A percentile compares a stretch with the other conserved stretches of the same genome.
Conservation (phyloP, 1,140 invertebrate genomes). For the Dufourea novaeangliae region DNA sequence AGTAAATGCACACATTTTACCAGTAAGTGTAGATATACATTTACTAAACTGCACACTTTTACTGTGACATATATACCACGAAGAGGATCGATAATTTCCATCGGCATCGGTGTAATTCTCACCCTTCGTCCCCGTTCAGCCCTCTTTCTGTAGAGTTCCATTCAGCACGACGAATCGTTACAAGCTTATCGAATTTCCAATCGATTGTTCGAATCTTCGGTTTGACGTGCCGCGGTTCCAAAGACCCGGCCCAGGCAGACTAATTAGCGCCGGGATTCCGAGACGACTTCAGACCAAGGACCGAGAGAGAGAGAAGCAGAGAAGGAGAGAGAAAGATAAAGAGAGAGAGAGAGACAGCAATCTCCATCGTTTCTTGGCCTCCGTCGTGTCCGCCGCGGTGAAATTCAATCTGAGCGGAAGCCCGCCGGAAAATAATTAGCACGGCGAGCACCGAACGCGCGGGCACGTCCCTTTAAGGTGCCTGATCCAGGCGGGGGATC, state of each 20-base stretch:
- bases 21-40: no score
- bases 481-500: constrained; percentile 76
- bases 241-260: constrained; percentile 10
- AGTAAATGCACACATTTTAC: no score
- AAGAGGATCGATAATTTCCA: no score
- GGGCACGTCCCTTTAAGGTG: constrained; percentile 74
- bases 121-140: no score
- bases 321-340: constrained; percentile 27
- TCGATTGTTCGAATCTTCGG: background rate
- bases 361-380: constrained; percentile 62
- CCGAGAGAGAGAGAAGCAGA: background rate
- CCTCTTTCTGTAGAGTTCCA: no score
- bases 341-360: constrained; percentile 53
- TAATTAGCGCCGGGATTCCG: constrained; percentile 47
- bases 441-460: constrained; percentile 63
- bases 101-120: no score
- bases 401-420: constrained; percentile 77
- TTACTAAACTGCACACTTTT: no score
- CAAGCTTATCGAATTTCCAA: constrained; percentile 23
- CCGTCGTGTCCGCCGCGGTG: constrained; percentile 38
- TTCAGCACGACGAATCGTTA: background rate
- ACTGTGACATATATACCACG: no score
- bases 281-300: background rate
- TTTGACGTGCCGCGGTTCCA: constrained; percentile 8
- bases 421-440: constrained; percentile 77